Evolutionary conservation across 2,113 vertebrate genomes (phyloP), one percentile per base, ranked within the genome.

Genomic region (Entomyzon cyanotis): DNA sequence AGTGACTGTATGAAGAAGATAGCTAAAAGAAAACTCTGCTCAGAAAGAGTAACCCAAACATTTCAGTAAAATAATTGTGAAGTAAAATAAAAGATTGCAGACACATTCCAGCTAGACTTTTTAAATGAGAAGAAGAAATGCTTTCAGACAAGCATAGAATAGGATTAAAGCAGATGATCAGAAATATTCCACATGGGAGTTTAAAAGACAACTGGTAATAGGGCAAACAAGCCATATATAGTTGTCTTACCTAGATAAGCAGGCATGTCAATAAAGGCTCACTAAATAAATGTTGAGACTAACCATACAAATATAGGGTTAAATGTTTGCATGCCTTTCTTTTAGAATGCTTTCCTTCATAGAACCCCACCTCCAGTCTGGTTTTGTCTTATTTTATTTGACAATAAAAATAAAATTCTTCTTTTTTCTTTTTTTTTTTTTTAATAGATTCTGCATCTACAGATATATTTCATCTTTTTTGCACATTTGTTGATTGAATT

Each of bases 161-260:
- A 67, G 39, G 50, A 92, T 84, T 92, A 50, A 71, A 96, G 93
- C 15, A 84, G 80, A 92, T 87, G 37, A 60, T 87, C 33, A 91
- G 81, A 96, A 97, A 93, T 58, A 95, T 15, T 33, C 80, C 82
- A 62, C 2, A 8, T 86, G n/a, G 35, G 53, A 78, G 16, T 84
- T 84, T 65, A 94, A 95, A 80, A 91, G 83, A 80, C 42, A 91
- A 80, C 46, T 13, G 47, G 27, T 70, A 90, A 91, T 67, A 73
- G 24, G 75, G 35, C 27, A 87, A 77, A 83, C 85, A 79, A 90
- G 27, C 55, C 42, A 74, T 35, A 86, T 39, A 74, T 90, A 90
- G 35, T 69, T 83, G 39, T 69, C 41, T 83, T 87, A 68, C 47
- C 19, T 73, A 87, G 74, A 87, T 64, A 91, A 80, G 58, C 25